phyloP scores from a whole-genome alignment of 2,113 vertebrate genomes.

The Calonectris borealis region DNA sequence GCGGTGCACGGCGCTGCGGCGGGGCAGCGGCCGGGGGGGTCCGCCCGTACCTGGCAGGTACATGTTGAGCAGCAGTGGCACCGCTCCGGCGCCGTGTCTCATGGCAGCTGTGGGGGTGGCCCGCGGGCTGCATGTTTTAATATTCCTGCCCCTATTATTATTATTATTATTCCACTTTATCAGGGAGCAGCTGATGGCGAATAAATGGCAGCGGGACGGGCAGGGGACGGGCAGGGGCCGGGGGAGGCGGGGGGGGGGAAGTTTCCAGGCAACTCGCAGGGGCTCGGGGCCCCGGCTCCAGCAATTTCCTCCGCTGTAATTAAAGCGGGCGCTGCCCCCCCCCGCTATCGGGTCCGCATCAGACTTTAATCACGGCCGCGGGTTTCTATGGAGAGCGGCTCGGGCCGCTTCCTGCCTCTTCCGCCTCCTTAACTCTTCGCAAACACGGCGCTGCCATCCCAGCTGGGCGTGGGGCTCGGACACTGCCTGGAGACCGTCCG shows the following conservation, averaged over 20 bases:
- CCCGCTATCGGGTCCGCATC: conserved; percentile 86
- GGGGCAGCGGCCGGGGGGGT: not conserved
- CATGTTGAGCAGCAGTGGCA: conserved; percentile 97
- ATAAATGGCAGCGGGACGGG: too few relatives aligned
- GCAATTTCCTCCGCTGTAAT: conserved; percentile 94
- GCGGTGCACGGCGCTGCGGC: not conserved
- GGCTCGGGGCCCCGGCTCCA: conserved; percentile 68
- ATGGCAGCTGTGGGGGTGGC: conserved; percentile 81
- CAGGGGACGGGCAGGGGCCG: too few relatives aligned
- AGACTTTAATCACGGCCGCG: conserved; percentile 91
- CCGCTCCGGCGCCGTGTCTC: conserved; percentile 91
- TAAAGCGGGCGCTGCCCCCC: conserved; percentile 84
- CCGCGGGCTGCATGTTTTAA: conserved; percentile 63
- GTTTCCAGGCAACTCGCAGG: conserved; percentile 85
- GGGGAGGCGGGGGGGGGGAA: conserved; percentile 23
- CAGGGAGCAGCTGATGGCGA: conserved; percentile 83
- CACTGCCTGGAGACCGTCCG: conserved; percentile 36
- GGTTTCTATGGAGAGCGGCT: conserved; percentile 91
- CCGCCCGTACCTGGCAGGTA: conserved; percentile 93
- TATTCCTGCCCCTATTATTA: conserved; percentile 67
- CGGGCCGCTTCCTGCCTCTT: conserved; percentile 90
- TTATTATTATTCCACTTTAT: conserved; percentile 93
- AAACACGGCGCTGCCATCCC: conserved; percentile 79
- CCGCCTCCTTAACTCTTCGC: conserved; percentile 88
- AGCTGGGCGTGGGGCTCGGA: not conserved